These are phyloP conservation scores for Pocillopora meandrina DNA, from an alignment of 92 coral and sea anemone genomes.

Conservation along the genomic window DNA sequence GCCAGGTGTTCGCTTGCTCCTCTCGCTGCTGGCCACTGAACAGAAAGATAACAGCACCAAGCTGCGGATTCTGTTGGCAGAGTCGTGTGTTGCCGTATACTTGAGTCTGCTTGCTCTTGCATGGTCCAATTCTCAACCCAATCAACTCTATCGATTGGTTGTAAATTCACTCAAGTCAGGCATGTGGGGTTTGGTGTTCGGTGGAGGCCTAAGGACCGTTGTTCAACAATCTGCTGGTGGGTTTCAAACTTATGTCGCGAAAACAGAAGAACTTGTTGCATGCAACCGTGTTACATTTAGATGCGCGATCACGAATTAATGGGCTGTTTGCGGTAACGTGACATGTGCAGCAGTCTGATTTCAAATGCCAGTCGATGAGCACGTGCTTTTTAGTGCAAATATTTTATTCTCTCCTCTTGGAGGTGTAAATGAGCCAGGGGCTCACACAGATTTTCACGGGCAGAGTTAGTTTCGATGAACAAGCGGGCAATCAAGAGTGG, in stretches of 20 bases:
- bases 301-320: no score
- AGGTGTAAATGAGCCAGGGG: no score
- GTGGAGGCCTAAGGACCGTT: slow-evolving; percentile 86
- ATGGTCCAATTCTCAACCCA: slow-evolving; percentile 91
- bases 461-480: no score
- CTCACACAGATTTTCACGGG: no score
- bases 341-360: no score
- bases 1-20: slow-evolving; percentile 97
- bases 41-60: slow-evolving; percentile 91
- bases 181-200: slow-evolving; percentile 97
- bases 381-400: no score
- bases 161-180: slow-evolving; percentile 80
- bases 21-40: slow-evolving; percentile 88
- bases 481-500: no score
- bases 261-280: no score
- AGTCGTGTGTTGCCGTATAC: slow-evolving; percentile 95
- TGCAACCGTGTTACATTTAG: no score
- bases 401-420: no score
- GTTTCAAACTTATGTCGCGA: background rate
- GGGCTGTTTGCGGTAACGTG: no score
- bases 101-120: slow-evolving; percentile 91
- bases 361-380: no score
- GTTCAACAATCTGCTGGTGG: slow-evolving; percentile 59
- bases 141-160: slow-evolving; percentile 85
- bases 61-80: slow-evolving; percentile 84